Conservation (phyloP, 2,113 vertebrate genomes). For the Cairina moschata region DNA sequence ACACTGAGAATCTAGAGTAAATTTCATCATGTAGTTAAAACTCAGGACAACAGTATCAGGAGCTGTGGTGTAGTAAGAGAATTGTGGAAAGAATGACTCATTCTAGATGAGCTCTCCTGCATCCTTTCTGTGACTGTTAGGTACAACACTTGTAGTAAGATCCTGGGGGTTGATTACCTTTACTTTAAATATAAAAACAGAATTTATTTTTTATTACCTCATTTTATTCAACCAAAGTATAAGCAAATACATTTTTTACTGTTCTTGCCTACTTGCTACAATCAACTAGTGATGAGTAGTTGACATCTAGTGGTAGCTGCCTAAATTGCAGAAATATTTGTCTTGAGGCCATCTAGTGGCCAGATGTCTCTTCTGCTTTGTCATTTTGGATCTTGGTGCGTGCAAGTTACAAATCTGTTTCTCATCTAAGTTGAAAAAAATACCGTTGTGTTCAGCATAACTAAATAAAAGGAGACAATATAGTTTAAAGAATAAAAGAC, state of each 20-base stretch:
- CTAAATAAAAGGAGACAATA: background rate
- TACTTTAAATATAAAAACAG: background rate
- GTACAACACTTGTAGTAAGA: background rate
- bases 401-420: background rate
- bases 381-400: background rate
- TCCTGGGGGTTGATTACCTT: background rate
- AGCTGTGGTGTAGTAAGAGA: background rate
- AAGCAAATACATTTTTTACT: background rate
- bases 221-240: background rate
- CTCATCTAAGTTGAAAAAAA: background rate
- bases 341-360: background rate
- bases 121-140: fast-evolving
- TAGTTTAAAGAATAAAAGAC: background rate
- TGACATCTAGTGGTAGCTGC: constrained; percentile 74
- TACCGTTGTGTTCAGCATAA: background rate
- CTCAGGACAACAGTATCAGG: background rate
- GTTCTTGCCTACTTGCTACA: background rate
- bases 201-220: background rate
- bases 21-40: background rate
- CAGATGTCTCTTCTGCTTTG: background rate
- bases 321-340: constrained; percentile 28
- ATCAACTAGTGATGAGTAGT: background rate
- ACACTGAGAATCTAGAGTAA: background rate
- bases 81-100: background rate
- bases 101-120: background rate